Evolutionary conservation across 2,797 vertebrate genomes (phyloP), one percentile per base, ranked within the genome.

Genomic region (Triplophysa bombifrons): DNA sequence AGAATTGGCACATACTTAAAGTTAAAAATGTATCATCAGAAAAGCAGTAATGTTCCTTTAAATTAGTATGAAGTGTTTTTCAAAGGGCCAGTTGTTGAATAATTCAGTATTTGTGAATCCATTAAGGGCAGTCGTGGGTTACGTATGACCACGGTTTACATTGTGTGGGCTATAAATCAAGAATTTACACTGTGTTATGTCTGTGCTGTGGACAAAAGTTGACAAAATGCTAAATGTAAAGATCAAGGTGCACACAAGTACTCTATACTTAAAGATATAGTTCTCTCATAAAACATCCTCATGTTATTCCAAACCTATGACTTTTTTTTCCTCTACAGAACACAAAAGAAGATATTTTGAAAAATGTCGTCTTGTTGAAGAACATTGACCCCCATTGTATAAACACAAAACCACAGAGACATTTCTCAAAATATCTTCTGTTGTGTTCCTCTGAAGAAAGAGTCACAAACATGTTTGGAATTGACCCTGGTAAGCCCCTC

Each of bases 51-150:
- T 14, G 7, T 46, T 34, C 56, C 34, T 76, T 44, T 58, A 41
- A 61, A 34, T 60, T 22, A 20, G 44, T 44, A 10, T n/a, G 27
- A 75, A 34, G 30, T 56, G 30, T 22, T 38, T 41, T 3, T 22
- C 19, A 38, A 41, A 56, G 51, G 51, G 7, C 53, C 2, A 4
- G 12, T 46, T 76, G 17, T 46, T 76, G n/a, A 76, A 76, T 68
- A 68, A 76, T 76, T 76, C 2, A 76, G 46, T 2, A 60, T 56
- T 27, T 46, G 16, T 14, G 22, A 12, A 16, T 56, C 17, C 51
- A 46, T 68, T 60, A 69, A 12, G 41, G 16, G 9, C 65, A 56
- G 38, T 58, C 61, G 9, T n/a, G 55, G 11, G 1, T 30, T 17
- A 61, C 22, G 1, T 13, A 56, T 13, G 20, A 60, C 22, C 56